Conservation (phyloP, 2,113 vertebrate species). For the cattle (Bos taurus) region DNA sequence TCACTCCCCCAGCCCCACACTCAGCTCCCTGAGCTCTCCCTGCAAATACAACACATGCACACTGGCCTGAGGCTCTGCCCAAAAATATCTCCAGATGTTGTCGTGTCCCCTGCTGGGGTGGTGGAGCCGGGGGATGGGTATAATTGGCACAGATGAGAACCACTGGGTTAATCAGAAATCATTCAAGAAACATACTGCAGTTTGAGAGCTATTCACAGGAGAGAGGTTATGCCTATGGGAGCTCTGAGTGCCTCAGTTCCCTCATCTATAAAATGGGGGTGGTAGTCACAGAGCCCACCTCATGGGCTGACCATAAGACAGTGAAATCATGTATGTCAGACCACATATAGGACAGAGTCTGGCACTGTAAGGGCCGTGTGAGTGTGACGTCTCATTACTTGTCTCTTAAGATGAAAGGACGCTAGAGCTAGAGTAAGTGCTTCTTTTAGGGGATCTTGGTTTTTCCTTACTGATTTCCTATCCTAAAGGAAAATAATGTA, state of each 20-base stretch:
- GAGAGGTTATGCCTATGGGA: neutral
- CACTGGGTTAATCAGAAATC: neutral
- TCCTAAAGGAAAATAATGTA: neutral
- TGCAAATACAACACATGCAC: neutral
- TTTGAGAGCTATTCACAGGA: neutral
- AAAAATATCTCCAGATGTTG: neutral
- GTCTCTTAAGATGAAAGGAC: neutral
- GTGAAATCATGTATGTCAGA: neutral
- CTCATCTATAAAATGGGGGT: neutral
- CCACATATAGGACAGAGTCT: neutral
- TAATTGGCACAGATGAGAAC: neutral
- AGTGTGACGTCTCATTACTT: neutral
- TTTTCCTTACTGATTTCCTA: neutral
- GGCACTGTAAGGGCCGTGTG: neutral
- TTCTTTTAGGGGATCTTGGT: neutral
- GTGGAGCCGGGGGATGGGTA: accelerated
- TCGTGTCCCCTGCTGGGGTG: neutral
- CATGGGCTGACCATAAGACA: neutral
- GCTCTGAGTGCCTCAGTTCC: neutral
- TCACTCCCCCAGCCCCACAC: no score
- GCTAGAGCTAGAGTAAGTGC: neutral
- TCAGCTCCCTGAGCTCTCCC: neutral
- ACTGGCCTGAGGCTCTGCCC: neutral
- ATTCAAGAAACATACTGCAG: neutral
- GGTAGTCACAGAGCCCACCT: neutral